Conservation (phyloP, 2,113 vertebrate species). For the Hemicordylus capensis region DNA sequence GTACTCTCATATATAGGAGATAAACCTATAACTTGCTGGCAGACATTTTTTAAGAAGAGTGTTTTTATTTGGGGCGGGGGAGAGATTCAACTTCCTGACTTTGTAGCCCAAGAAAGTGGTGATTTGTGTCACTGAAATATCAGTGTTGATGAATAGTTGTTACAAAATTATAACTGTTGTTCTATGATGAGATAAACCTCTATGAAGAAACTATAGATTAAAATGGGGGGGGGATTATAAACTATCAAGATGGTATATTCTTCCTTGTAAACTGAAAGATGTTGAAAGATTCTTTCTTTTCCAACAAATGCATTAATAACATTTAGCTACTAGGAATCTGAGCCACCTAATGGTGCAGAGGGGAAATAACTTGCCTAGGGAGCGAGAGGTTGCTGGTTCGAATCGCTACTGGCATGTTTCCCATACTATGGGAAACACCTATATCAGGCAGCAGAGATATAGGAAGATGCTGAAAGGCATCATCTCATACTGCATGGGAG, state of each 20-base stretch:
- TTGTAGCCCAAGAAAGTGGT: constrained; percentile 54
- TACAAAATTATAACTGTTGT: constrained; percentile 70
- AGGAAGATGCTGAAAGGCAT: no score
- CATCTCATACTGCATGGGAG: no score
- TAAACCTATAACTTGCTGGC: constrained; percentile 70
- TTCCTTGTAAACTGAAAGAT: constrained; percentile 74
- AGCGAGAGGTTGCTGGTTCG: no score
- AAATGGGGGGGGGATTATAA: constrained; percentile 62
- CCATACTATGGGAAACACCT: no score
- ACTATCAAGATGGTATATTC: constrained; percentile 66
- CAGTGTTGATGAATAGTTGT: constrained; percentile 69
- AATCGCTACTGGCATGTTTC: no score
- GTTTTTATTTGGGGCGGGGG: constrained; percentile 50
- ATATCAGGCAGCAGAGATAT: no score
- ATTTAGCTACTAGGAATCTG: constrained; percentile 73
- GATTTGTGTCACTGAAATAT: constrained; percentile 70
- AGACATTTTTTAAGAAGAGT: constrained; percentile 57
- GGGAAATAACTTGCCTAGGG: no score
- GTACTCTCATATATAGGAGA: constrained; percentile 64
- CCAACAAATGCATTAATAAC: constrained; percentile 75
- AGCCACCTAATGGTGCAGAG: no score
- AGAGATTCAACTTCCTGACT: constrained; percentile 66
- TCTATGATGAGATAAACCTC: constrained; percentile 72
- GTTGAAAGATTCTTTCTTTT: constrained; percentile 72
- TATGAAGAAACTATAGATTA: constrained; percentile 73